Evolutionary conservation across 2,797 vertebrate species (phyloP).

Genomic region (Cuniculus paca): DNA sequence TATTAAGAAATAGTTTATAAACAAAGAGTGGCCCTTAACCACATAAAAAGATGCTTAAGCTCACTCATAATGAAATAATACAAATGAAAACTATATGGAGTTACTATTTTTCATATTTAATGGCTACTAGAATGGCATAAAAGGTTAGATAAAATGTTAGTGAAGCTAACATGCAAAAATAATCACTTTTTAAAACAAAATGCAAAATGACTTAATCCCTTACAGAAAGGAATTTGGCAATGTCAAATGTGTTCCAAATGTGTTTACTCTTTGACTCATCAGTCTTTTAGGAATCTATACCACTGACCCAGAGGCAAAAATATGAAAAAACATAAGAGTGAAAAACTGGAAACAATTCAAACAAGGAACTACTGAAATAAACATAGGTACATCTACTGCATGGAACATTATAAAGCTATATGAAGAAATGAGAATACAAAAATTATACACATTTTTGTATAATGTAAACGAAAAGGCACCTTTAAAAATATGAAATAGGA

Average conservation of each 20-base stretch:
- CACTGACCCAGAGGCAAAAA: background rate
- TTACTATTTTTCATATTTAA: slow-evolving; percentile 20
- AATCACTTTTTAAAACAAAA: background rate
- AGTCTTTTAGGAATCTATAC: slow-evolving; percentile 14
- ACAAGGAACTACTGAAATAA: slow-evolving; percentile 12
- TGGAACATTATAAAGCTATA: background rate
- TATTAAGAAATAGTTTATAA: background rate
- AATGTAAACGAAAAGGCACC: background rate
- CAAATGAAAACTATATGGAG: background rate
- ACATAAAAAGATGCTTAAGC: background rate
- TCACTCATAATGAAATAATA: background rate
- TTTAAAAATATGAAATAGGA: background rate
- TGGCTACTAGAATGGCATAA: background rate
- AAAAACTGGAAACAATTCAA: slow-evolving; percentile 23
- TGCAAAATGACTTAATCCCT: background rate
- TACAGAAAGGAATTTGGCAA: slow-evolving; percentile 7
- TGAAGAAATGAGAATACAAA: background rate
- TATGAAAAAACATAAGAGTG: background rate
- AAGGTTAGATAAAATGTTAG: background rate
- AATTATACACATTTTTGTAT: background rate
- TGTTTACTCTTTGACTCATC: slow-evolving; percentile 45
- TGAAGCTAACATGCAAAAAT: background rate
- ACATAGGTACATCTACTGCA: background rate
- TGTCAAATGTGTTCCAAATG: background rate
- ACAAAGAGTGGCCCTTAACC: background rate